Conservation (phyloP, 1,140 invertebrate genomes). For the Pachyrhynchus sulphureomaculatus region DNA sequence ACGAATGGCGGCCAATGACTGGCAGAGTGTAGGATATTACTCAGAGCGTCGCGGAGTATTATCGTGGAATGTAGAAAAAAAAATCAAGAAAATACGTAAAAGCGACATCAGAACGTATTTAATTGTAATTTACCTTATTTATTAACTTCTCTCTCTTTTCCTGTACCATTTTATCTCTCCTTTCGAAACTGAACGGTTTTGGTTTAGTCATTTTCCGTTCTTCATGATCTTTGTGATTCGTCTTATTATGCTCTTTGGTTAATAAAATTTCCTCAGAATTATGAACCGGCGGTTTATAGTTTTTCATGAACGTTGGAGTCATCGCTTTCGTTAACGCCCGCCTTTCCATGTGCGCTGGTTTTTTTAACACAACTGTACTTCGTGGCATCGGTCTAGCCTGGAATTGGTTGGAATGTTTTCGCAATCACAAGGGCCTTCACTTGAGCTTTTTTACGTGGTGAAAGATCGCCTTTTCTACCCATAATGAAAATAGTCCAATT, state of each 20-base stretch:
- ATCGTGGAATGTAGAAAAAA: too few species aligned
- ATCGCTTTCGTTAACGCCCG: constrained; percentile 25
- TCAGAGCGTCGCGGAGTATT: too few species aligned
- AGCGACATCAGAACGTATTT: too few species aligned
- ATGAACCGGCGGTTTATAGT: neutral
- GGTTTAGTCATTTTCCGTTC: constrained; percentile 40
- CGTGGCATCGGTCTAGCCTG: constrained; percentile 42
- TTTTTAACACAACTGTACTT: constrained; percentile 16
- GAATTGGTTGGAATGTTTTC: too few species aligned
- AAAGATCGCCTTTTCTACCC: too few species aligned
- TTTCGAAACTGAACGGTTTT: constrained; percentile 59
- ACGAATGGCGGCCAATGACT: too few species aligned
- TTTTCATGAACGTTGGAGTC: constrained; percentile 33
- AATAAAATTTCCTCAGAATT: neutral
- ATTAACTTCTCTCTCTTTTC: constrained; percentile 55
- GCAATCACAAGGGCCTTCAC: too few species aligned
- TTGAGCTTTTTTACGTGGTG: too few species aligned
- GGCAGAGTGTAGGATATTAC: too few species aligned
- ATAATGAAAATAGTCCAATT: too few species aligned
- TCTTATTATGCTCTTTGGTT: constrained; percentile 2
- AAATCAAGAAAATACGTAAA: too few species aligned
- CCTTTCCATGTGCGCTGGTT: neutral
- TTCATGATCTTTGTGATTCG: constrained; percentile 1
- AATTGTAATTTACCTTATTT: constrained; percentile 47
- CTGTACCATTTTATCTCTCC: constrained; percentile 50